These are phyloP conservation scores for Amblyopsis hoosieri DNA, from an alignment of 2,797 vertebrate species.

Conservation along the genomic window DNA sequence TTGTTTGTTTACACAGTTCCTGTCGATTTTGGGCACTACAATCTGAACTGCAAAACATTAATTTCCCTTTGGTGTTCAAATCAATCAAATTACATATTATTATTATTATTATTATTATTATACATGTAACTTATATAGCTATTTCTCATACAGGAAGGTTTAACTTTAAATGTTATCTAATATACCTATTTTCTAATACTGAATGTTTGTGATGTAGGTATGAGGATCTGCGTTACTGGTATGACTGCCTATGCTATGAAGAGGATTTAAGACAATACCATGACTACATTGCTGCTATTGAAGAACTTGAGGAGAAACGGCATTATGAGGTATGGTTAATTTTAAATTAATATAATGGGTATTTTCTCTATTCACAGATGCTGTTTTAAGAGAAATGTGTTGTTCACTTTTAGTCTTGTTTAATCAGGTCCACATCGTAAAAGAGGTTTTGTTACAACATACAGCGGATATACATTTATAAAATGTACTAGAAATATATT, in stretches of 20 bases:
- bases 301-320: slow-evolving; percentile 59
- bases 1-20: too few species aligned
- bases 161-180: background rate
- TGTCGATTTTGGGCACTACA: too few species aligned
- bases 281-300: slow-evolving; percentile 68
- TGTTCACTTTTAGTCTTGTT: background rate
- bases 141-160: background rate
- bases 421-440: too few species aligned
- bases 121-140: too few species aligned
- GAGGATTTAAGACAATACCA: slow-evolving; percentile 77
- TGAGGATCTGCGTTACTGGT: slow-evolving; percentile 82
- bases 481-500: too few species aligned
- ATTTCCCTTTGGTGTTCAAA: too few species aligned
- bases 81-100: too few species aligned
- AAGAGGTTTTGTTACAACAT: too few species aligned
- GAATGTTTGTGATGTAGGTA: slow-evolving; percentile 56
- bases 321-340: slow-evolving; percentile 53
- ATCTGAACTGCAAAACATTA: too few species aligned
- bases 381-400: too few species aligned
- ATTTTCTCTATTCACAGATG: background rate
- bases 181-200: background rate
- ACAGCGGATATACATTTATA: too few species aligned
- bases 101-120: too few species aligned
- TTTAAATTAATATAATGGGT: background rate
- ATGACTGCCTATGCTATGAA: slow-evolving; percentile 78